Base-by-base conservation (phyloP, 2,888 invertebrate species). In the Dryobota labecula region DNA sequence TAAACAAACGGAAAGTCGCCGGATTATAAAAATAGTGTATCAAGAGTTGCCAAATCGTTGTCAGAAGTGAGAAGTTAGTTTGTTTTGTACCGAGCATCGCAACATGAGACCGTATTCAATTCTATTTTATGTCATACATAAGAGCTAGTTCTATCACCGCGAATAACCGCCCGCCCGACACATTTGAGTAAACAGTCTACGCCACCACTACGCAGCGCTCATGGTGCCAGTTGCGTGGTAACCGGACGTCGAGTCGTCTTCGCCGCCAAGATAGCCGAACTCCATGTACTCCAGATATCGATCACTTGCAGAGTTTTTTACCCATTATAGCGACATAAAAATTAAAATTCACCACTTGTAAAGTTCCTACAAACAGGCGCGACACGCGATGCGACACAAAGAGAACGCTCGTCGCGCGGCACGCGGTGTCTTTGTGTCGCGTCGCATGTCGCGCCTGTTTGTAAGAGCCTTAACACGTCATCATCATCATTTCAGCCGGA, bases 1-100 rank as follows among this genome's bases (percentile, higher is more conserved):
- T 74, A 82, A 81, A 75, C 82, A 72, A 75, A 60, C 53, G 54
- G 43, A 81, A 71, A 79, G 66, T 76, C 57, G 60, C 51, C 41
- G 62, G 57, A 70, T 69, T 78, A 74, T 82, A 84, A 76, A 84
- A 79, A 84, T 84, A 80, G 80, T 79, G 57, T 51, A 62, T 74
- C 58, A 65, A 36, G 73, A 76, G 74, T 64, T 83, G 83, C 83
- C 83, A 83, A 83, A 84, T 82, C 43, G 68, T 63, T 69, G 47
- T 69, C 61, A 47, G 41, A 53, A 54, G 43, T 53, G 51, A 49
- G n/a, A 47, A 73, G 47, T 41, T 41, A 57, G 57, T 70, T 43
- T 45, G 38, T 68, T 70, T 43, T 45, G 38, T 68, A 38, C 27
- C 53, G 47, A 45, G 41, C 47, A 61, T 57, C 56, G 61, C 67